phyloP scores from a whole-genome alignment of 2,113 vertebrate genomes.

The Corythornis vintsioides region DNA sequence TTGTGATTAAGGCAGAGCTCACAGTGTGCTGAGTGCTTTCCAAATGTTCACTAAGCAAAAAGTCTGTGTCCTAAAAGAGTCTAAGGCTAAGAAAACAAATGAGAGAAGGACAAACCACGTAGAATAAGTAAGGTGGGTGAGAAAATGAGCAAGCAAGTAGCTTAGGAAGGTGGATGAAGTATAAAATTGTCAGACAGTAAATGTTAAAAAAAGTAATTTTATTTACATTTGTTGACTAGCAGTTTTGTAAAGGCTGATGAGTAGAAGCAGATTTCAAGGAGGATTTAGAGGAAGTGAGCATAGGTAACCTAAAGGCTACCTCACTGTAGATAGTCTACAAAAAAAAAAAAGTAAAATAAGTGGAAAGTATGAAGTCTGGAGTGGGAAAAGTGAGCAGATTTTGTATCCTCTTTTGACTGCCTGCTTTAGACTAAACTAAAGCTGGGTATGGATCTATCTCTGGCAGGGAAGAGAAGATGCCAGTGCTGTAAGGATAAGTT shows the following conservation, averaged over 20 bases:
- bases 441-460: not conserved
- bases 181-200: not conserved
- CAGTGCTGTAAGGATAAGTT: not conserved
- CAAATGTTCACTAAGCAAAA: not conserved
- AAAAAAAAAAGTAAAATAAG: not conserved
- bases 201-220: not conserved
- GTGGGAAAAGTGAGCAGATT: not conserved
- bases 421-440: not conserved
- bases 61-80: not conserved
- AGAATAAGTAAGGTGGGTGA: not conserved
- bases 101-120: not conserved
- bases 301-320: not conserved
- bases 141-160: not conserved
- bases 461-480: not conserved
- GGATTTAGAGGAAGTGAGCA: not conserved
- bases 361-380: not conserved
- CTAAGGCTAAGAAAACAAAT: not conserved
- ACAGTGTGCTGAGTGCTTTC: not conserved
- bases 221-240: not conserved
- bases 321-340: not conserved
- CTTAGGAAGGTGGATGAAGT: not conserved
- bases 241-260: not conserved
- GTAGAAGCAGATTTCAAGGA: not conserved
- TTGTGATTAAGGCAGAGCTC: not conserved
- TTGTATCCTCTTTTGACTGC: not conserved